Evolutionary conservation across 2,888 invertebrate genomes (phyloP).

Genomic region (Disparrhopalites patrizii): DNA sequence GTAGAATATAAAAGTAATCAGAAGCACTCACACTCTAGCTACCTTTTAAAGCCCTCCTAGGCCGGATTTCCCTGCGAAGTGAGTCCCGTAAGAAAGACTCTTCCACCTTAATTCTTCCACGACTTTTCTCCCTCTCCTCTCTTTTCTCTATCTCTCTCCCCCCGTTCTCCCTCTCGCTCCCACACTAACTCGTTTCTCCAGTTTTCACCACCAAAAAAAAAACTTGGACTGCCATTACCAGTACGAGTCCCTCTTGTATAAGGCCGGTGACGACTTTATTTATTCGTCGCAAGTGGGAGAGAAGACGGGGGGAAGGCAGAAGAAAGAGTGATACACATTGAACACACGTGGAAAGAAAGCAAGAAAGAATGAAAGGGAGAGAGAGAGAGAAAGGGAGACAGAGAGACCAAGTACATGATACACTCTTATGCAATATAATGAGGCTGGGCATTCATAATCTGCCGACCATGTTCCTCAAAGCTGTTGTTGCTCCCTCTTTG

Average conservation of each 20-base stretch:
- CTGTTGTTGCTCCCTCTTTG: neutral
- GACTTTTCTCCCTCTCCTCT: conserved; percentile 13
- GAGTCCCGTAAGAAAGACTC: conserved; percentile 7
- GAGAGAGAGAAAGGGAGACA: neutral
- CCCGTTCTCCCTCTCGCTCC: conserved; percentile 2
- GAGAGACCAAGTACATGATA: neutral
- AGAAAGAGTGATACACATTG: too few species aligned
- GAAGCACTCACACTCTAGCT: conserved; percentile 15
- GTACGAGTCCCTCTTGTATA: neutral
- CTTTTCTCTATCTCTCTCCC: neutral
- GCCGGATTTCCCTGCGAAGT: conserved; percentile 29
- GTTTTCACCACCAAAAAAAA: too few species aligned
- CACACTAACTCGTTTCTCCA: neutral
- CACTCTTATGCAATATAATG: conserved; percentile 18
- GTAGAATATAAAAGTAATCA: conserved; percentile 44
- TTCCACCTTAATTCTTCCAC: conserved; percentile 14
- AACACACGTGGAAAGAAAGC: too few species aligned
- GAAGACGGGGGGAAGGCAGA: neutral
- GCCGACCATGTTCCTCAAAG: neutral
- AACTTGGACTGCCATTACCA: too few species aligned
- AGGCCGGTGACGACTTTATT: conserved; percentile 3
- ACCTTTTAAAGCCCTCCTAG: conserved; percentile 33
- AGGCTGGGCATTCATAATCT: conserved; percentile 14
- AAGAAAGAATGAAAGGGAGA: too few species aligned
- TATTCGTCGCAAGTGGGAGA: too few species aligned